phyloP scores from a whole-genome alignment of 1,140 invertebrate genomes.

The Lordiphosa mommai region DNA sequence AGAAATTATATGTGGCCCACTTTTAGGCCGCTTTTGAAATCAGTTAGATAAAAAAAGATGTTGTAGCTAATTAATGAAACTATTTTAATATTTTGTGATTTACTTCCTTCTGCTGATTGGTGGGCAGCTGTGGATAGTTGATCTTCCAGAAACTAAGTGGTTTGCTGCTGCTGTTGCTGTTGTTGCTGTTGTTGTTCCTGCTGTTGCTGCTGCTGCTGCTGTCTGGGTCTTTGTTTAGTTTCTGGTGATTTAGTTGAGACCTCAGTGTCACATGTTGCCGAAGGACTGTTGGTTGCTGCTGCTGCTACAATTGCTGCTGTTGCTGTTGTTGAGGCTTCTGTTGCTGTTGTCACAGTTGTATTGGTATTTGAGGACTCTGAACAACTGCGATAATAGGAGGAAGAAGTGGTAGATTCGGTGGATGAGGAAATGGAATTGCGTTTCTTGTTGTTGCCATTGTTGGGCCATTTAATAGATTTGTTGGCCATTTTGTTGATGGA shows the following conservation, averaged over 20 bases:
- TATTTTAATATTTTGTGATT: too few relatives aligned
- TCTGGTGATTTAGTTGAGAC: background rate
- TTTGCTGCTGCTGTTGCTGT: slow-evolving; percentile 34
- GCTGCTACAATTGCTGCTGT: background rate
- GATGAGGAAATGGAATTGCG: slow-evolving; percentile 41
- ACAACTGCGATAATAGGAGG: slow-evolving; percentile 32
- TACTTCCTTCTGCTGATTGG: slow-evolving; percentile 51
- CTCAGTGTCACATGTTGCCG: slow-evolving; percentile 2
- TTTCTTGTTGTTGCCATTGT: slow-evolving; percentile 27
- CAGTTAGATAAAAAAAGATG: slow-evolving; percentile 1
- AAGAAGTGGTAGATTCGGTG: slow-evolving; percentile 21
- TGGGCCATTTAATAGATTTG: slow-evolving; percentile 21
- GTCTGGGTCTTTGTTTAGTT: too few relatives aligned
- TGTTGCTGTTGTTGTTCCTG: background rate
- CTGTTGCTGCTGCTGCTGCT: background rate
- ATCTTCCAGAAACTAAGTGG: slow-evolving; percentile 60
- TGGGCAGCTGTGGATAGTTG: slow-evolving; percentile 44
- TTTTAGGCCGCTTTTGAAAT: too few relatives aligned
- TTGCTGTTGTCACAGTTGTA: background rate
- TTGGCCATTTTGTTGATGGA: slow-evolving; percentile 6
- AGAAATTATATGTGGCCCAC: too few relatives aligned
- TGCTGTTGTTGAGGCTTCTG: background rate
- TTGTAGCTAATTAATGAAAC: too few relatives aligned
- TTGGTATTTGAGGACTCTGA: slow-evolving; percentile 21
- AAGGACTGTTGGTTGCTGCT: background rate